phyloP scores from a whole-genome alignment of 2,888 invertebrate genomes.

The Philereme transversata region DNA sequence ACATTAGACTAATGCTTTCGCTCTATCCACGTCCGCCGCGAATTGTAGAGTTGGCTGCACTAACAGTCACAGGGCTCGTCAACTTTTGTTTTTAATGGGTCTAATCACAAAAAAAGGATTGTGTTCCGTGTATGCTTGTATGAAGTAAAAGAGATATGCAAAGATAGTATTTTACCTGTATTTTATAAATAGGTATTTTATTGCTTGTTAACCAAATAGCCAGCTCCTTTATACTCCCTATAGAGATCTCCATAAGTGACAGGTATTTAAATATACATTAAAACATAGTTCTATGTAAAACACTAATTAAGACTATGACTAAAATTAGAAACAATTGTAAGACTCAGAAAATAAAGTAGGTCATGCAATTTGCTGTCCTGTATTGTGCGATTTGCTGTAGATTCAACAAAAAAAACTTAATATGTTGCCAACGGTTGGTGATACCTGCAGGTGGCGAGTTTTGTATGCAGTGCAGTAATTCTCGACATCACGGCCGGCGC shows the following conservation, averaged over 20 bases:
- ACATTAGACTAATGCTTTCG: constrained; percentile 69
- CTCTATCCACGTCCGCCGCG: constrained; percentile 67
- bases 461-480: constrained; percentile 62
- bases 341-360: too few species aligned
- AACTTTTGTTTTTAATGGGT: constrained; percentile 41
- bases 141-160: too few species aligned
- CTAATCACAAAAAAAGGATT: background rate
- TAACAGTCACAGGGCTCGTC: constrained; percentile 44
- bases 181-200: too few species aligned
- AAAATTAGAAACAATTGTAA: too few species aligned
- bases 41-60: constrained; percentile 61
- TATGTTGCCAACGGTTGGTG: constrained; percentile 39
- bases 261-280: too few species aligned
- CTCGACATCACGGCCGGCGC: constrained; percentile 50
- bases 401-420: background rate
- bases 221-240: too few species aligned
- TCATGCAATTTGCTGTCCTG: background rate
- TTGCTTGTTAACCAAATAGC: too few species aligned
- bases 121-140: too few species aligned
- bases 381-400: background rate
- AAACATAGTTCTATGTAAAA: too few species aligned
- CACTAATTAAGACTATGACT: too few species aligned
- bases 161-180: too few species aligned
- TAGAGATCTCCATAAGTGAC: too few species aligned
- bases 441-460: constrained; percentile 50